Conservation (phyloP, 2,888 invertebrate genomes). For the Zonitis immaculata region DNA sequence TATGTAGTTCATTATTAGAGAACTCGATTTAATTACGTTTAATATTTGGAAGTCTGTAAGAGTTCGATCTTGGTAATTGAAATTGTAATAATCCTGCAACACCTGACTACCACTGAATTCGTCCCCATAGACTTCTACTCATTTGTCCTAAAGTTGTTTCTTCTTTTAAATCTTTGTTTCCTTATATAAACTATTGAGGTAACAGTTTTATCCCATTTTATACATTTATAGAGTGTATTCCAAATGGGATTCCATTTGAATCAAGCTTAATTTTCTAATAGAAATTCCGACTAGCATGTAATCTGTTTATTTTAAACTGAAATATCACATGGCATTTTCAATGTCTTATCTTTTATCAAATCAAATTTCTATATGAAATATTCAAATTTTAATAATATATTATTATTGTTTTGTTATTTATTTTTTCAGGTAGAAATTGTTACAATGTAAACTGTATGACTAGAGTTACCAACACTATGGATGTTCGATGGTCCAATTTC, state of each 20-base stretch:
- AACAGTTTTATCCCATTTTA: slow-evolving; percentile 3
- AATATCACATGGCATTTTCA: slow-evolving; percentile 1
- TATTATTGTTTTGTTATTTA: slow-evolving; percentile 18
- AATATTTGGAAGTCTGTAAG: neutral
- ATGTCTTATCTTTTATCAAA: neutral
- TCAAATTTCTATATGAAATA: neutral
- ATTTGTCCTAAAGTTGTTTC: no score
- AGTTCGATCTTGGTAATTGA: neutral
- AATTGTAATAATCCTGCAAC: neutral
- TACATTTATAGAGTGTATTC: slow-evolving; percentile 2
- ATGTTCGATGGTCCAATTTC: slow-evolving; percentile 46
- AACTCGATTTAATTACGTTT: neutral
- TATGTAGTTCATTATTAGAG: neutral
- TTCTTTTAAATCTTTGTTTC: no score
- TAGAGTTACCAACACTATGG: slow-evolving; percentile 39
- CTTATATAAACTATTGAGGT: no score
- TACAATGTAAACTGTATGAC: slow-evolving; percentile 44
- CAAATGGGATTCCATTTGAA: slow-evolving; percentile 1
- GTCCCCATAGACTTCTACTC: no score
- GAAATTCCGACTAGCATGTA: slow-evolving; percentile 26
- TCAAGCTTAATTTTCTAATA: slow-evolving; percentile 27
- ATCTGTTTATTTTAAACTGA: slow-evolving; percentile 29
- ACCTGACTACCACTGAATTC: neutral
- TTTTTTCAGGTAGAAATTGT: slow-evolving; percentile 41
- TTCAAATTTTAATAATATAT: neutral